Conservation (phyloP, 2,888 invertebrate genomes). For the Drosophila quinaria region DNA sequence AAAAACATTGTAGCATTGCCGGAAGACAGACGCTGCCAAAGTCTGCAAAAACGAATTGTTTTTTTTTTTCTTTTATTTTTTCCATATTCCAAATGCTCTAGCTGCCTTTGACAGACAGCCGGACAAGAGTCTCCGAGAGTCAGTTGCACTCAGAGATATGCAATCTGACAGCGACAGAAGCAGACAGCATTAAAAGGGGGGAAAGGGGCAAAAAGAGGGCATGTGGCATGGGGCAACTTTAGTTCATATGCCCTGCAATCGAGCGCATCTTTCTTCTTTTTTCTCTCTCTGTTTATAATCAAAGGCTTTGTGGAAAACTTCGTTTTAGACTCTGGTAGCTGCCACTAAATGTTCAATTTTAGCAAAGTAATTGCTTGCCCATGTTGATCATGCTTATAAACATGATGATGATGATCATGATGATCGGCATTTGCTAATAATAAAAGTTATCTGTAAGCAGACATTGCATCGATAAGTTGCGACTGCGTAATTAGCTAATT, state of each 20-base stretch:
- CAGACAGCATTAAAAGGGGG: slow-evolving; percentile 20
- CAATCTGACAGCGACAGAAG: slow-evolving; percentile 69
- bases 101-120: slow-evolving; percentile 73
- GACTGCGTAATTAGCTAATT: slow-evolving; percentile 55
- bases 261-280: slow-evolving; percentile 40
- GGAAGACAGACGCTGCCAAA: slow-evolving; percentile 66
- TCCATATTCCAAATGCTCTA: slow-evolving; percentile 66
- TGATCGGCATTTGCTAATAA: slow-evolving; percentile 35
- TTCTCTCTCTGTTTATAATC: slow-evolving; percentile 25
- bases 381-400: slow-evolving; percentile 26
- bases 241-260: slow-evolving; percentile 31
- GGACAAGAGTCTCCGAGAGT: slow-evolving; percentile 31
- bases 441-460: slow-evolving; percentile 33
- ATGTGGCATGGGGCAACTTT: slow-evolving; percentile 16
- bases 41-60: slow-evolving; percentile 63
- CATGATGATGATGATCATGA: slow-evolving; percentile 16
- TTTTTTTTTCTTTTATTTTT: slow-evolving; percentile 60
- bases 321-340: slow-evolving; percentile 5
- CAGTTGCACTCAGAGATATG: slow-evolving; percentile 53
- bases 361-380: slow-evolving; percentile 60
- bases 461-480: slow-evolving; percentile 39
- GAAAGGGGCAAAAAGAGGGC: neutral
- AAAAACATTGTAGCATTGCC: slow-evolving; percentile 76
- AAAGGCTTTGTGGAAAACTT: slow-evolving; percentile 1
- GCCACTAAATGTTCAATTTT: slow-evolving; percentile 54